Evolutionary conservation across 2,888 invertebrate genomes (phyloP).

Genomic region (Drosophila flavopinicola): DNA sequence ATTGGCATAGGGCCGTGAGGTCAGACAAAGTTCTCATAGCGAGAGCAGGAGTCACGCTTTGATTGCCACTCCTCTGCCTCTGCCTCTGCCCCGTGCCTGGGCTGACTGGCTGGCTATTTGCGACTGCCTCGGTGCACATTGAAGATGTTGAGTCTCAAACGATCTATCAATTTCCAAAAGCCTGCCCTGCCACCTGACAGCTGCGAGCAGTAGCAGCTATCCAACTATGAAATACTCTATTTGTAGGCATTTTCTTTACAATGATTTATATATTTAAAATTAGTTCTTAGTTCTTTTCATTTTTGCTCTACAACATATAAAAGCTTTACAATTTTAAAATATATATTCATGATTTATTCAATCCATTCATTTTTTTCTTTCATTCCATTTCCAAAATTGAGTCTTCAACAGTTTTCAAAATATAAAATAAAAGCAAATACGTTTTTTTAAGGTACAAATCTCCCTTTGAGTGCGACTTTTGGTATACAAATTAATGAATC

Average conservation of each 20-base stretch:
- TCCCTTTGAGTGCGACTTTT: no score
- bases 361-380: no score
- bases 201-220: background rate
- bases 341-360: no score
- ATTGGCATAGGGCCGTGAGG: conserved; percentile 46
- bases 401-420: no score
- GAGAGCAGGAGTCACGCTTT: conserved; percentile 56
- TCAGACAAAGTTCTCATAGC: conserved; percentile 42
- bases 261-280: no score
- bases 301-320: no score
- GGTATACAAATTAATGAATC: no score
- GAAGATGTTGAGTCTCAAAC: conserved; percentile 36
- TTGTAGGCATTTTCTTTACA: background rate
- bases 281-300: no score
- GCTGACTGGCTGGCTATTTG: conserved; percentile 32
- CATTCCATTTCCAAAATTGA: no score
- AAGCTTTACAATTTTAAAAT: no score
- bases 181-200: conserved; percentile 40
- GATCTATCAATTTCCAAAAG: conserved; percentile 48
- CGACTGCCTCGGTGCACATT: conserved; percentile 34
- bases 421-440: no score
- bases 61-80: conserved; percentile 38
- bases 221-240: conserved; percentile 22
- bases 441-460: no score
- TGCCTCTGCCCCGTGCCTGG: background rate